phyloP scores from a whole-genome alignment of 1,140 invertebrate species.

The Cotesia typhae region DNA sequence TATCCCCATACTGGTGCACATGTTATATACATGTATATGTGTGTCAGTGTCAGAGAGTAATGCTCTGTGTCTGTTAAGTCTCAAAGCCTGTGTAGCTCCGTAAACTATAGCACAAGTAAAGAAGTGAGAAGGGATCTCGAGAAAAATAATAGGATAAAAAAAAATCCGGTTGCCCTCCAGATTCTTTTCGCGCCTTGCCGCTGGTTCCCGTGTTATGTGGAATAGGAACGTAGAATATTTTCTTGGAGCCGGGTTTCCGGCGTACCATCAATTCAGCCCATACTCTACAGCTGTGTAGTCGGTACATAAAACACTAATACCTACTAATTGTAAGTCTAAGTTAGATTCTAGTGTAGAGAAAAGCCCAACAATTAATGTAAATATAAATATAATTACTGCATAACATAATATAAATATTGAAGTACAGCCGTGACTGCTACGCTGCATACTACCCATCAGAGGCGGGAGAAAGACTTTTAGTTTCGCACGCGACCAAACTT shows the following conservation, averaged over 20 bases:
- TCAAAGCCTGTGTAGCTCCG: too few relatives aligned
- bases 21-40: neutral
- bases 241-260: neutral
- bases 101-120: neutral
- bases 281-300: neutral
- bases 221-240: neutral
- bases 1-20: constrained; percentile 18
- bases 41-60: constrained; percentile 2
- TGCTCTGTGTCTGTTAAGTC: too few relatives aligned
- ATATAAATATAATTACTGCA: too few relatives aligned
- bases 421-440: neutral
- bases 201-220: too few relatives aligned
- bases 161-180: constrained; percentile 11
- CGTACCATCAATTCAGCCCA: constrained; percentile 8
- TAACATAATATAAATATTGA: too few relatives aligned
- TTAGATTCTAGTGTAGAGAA: too few relatives aligned
- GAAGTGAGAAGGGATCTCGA: neutral
- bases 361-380: too few relatives aligned
- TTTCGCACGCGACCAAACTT: constrained; percentile 33
- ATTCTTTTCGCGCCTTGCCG: constrained; percentile 6
- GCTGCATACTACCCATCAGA: constrained; percentile 4
- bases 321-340: too few relatives aligned
- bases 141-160: constrained; percentile 1
- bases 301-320: too few relatives aligned
- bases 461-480: constrained; percentile 17